A percentile compares a stretch with the other conserved stretches of the same genome.
Evolutionary conservation across 2,888 invertebrate genomes (phyloP).

Genomic region (Polymixis flavicincta): DNA sequence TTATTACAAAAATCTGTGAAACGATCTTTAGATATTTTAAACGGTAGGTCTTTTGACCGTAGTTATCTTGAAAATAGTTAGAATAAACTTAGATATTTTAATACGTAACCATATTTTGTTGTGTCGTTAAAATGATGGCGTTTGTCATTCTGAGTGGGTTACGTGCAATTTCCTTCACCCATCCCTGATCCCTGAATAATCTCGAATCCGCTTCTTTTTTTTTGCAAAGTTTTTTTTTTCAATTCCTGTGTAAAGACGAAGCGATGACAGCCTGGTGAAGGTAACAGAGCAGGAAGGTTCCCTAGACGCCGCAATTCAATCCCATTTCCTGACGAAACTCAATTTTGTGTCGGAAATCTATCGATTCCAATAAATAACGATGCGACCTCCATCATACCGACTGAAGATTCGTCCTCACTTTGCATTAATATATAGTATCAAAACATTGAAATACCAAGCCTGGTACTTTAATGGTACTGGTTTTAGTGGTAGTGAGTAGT

Average conservation of each 20-base stretch:
- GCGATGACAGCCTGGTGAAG: not conserved
- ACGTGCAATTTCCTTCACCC: no score
- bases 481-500: not conserved
- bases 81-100: no score
- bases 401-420: slow-evolving; percentile 4
- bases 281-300: slow-evolving; percentile 19
- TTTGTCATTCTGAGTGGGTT: no score
- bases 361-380: slow-evolving; percentile 40
- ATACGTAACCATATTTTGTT: no score
- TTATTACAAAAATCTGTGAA: no score
- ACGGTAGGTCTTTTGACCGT: no score
- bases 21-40: no score
- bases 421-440: not conserved
- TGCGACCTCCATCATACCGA: not conserved
- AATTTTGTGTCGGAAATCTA: slow-evolving; percentile 38
- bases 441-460: not conserved
- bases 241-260: not conserved
- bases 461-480: not conserved
- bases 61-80: no score
- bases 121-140: no score
- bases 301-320: slow-evolving; percentile 20
- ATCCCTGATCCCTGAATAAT: no score
- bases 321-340: slow-evolving; percentile 24
- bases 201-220: not conserved
- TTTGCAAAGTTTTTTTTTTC: no score